Percentiles rank a stretch among this genome's conserved stretches.
Conservation (phyloP, 1,140 invertebrate species). For the Cylas formicarius region DNA sequence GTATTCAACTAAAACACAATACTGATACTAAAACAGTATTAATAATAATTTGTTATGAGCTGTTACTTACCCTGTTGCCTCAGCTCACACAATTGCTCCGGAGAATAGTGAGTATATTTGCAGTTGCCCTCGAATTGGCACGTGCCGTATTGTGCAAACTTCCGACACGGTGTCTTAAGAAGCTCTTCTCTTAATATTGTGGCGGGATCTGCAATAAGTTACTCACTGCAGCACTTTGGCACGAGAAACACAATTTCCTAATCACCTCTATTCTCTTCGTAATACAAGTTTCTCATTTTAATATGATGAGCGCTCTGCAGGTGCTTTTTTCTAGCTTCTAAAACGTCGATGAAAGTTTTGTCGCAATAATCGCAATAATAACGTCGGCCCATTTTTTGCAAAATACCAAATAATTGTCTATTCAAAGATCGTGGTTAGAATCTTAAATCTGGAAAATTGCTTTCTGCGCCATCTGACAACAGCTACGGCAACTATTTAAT, state of each 20-base stretch:
- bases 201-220: constrained; percentile 47
- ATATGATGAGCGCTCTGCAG: constrained; percentile 54
- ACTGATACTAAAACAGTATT: constrained; percentile 1
- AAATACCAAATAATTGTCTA: constrained; percentile 5
- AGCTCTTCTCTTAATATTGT: constrained; percentile 53
- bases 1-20: constrained; percentile 36
- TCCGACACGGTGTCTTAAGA: constrained; percentile 51
- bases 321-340: constrained; percentile 56
- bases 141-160: constrained; percentile 47
- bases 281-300: constrained; percentile 54
- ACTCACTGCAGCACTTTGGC: too few relatives aligned
- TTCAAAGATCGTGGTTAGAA: too few relatives aligned
- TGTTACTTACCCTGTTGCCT: constrained; percentile 46
- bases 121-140: constrained; percentile 56
- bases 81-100: constrained; percentile 48
- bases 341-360: constrained; percentile 56
- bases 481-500: too few relatives aligned
- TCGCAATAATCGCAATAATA: constrained; percentile 67
- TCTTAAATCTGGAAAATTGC: too few relatives aligned
- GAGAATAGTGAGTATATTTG: constrained; percentile 56
- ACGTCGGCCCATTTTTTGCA: constrained; percentile 49
- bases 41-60: neutral
- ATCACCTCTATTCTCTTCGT: constrained; percentile 54
- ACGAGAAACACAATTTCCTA: constrained; percentile 8
- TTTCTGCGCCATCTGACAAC: too few relatives aligned